phyloP scores from a whole-genome alignment of 92 coral and sea anemone genomes.

The Hydrozoanthus gracilis region DNA sequence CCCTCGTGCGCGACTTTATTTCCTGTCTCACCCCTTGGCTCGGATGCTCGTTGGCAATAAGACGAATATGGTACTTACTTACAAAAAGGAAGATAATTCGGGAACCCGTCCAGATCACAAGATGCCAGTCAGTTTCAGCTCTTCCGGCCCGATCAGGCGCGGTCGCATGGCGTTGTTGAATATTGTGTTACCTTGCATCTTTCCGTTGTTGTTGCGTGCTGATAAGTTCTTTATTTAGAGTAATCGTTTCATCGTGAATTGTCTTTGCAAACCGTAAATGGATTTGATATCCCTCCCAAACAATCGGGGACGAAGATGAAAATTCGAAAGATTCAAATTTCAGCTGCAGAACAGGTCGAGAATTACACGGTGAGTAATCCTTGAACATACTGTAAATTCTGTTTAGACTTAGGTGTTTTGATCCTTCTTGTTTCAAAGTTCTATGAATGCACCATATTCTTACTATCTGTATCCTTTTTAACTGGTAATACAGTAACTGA shows the following conservation, averaged over 20 bases:
- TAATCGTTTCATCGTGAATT: neutral
- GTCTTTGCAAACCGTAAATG: neutral
- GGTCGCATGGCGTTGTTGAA: neutral
- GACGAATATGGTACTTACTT: too few species aligned
- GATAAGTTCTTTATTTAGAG: neutral
- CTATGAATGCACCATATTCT: too few species aligned
- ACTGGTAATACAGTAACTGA: too few species aligned
- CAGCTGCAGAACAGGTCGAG: slow-evolving; percentile 76
- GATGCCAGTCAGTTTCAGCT: too few species aligned
- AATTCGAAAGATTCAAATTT: slow-evolving; percentile 72
- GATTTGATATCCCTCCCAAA: too few species aligned
- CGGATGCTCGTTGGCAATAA: too few species aligned
- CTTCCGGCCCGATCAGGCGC: neutral
- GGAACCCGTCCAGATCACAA: too few species aligned
- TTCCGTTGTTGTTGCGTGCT: neutral
- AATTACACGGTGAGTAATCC: slow-evolving; percentile 68
- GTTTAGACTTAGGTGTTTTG: neutral
- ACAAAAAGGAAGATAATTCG: too few species aligned
- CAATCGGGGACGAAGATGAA: slow-evolving; percentile 59
- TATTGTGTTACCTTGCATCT: too few species aligned
- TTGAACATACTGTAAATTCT: neutral
- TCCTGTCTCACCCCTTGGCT: too few species aligned
- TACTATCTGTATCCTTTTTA: too few species aligned
- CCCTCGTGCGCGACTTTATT: too few species aligned
- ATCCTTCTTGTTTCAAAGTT: neutral